phyloP scores from a whole-genome alignment of 2,113 vertebrate genomes.

The Fulmarus glacialis region DNA sequence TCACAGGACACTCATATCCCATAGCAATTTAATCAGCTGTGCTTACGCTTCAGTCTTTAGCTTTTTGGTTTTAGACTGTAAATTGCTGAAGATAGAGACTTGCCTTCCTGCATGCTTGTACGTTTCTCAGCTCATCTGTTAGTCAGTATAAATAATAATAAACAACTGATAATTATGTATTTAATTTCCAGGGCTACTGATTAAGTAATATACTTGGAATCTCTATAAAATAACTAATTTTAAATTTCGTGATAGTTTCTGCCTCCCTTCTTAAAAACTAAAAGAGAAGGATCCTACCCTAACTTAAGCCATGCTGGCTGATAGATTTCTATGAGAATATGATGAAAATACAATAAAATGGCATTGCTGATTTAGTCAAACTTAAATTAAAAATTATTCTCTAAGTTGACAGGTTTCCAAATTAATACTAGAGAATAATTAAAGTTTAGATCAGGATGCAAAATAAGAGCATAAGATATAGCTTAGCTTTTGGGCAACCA shows the following conservation, averaged over 20 bases:
- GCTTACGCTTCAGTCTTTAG: background rate
- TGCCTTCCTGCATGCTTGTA: background rate
- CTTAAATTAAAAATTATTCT: background rate
- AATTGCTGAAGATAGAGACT: background rate
- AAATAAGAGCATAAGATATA: background rate
- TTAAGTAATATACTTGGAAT: background rate
- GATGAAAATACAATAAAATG: background rate
- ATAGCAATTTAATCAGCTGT: background rate
- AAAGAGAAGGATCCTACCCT: background rate
- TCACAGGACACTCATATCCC: slow-evolving; percentile 15
- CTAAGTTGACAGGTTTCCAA: background rate
- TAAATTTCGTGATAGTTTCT: background rate
- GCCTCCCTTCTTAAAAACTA: background rate
- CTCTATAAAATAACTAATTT: background rate
- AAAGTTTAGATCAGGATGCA: background rate
- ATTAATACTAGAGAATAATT: background rate
- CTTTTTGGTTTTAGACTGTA: background rate
- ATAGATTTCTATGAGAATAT: background rate
- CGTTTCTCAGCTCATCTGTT: background rate
- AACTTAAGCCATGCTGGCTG: background rate
- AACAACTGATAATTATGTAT: background rate
- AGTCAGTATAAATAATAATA: background rate
- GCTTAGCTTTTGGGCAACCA: background rate
- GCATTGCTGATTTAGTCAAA: background rate
- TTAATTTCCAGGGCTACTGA: background rate